Evolutionary conservation across 2,113 vertebrate genomes (phyloP).

Genomic region (Elephantulus edwardii): DNA sequence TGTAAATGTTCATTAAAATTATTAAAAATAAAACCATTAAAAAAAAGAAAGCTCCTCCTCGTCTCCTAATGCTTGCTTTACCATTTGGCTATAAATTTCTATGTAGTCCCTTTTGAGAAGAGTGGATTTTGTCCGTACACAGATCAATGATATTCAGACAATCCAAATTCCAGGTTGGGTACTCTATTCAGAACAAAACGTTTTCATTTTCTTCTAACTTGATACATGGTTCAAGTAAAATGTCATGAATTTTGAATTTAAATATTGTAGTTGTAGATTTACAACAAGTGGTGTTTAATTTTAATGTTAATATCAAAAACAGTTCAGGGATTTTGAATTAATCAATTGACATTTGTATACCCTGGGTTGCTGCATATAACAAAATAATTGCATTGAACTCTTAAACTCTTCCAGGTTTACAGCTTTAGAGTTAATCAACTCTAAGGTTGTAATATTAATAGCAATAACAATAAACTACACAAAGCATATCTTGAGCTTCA

Average conservation of each 20-base stretch:
- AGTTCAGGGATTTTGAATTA: not conserved
- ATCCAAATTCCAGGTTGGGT: not conserved
- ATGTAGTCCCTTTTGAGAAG: not conserved
- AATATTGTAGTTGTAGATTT: not conserved
- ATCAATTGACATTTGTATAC: not conserved
- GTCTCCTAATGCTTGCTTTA: not conserved
- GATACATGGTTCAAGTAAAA: not conserved
- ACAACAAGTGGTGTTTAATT: constrained; percentile 42
- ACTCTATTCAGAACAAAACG: not conserved
- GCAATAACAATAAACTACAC: not conserved
- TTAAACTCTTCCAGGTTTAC: not conserved
- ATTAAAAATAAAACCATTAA: too few species aligned
- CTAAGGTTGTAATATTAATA: not conserved
- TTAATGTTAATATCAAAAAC: not conserved
- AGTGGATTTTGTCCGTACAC: not conserved
- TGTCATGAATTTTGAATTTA: not conserved
- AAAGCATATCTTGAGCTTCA: not conserved
- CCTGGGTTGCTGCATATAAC: not conserved
- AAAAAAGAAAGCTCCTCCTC: too few species aligned
- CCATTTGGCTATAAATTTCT: not conserved
- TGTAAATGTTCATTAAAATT: too few species aligned
- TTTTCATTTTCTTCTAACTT: not conserved
- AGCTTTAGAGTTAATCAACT: not conserved
- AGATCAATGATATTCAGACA: not conserved
- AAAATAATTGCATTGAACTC: constrained; percentile 12